Conservation (phyloP, 2,888 invertebrate genomes). For the Cerastis leucographa region DNA sequence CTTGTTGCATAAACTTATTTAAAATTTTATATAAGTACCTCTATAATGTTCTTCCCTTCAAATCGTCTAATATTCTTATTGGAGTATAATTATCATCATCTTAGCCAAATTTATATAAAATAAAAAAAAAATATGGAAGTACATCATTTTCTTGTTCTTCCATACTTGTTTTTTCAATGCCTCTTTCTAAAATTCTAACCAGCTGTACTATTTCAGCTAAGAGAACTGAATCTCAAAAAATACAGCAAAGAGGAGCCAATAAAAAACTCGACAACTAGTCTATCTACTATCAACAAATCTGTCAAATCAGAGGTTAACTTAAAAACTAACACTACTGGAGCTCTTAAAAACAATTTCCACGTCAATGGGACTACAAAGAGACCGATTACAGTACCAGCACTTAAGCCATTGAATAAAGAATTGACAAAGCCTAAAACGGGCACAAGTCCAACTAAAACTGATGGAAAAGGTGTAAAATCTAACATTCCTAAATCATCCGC, state of each 20-base stretch:
- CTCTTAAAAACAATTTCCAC: conserved; percentile 70
- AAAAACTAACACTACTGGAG: conserved; percentile 35
- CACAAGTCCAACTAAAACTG: conserved; percentile 18
- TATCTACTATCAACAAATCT: conserved; percentile 56
- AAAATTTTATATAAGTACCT: too few relatives aligned
- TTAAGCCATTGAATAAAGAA: conserved; percentile 46
- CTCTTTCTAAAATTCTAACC: not conserved
- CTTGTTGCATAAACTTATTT: not conserved
- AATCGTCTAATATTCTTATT: not conserved
- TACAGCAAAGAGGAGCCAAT: conserved; percentile 71
- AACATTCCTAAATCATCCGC: conserved; percentile 41
- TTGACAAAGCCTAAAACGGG: conserved; percentile 56
- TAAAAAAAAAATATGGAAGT: too few relatives aligned
- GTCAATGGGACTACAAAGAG: conserved; percentile 69
- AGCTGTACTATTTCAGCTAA: conserved; percentile 73
- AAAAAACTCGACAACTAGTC: conserved; percentile 54
- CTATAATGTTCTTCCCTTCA: not conserved
- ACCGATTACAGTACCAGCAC: conserved; percentile 65
- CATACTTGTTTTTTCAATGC: not conserved
- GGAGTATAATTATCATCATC: not conserved
- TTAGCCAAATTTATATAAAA: not conserved
- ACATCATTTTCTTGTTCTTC: not conserved
- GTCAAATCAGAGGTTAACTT: conserved; percentile 56
- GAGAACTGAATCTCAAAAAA: conserved; percentile 83
- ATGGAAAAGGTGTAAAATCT: conserved; percentile 20